Percentiles rank a stretch among this genome's conserved stretches.
Conservation (phyloP, 2,113 vertebrate species). For the Sula dactylatra region DNA sequence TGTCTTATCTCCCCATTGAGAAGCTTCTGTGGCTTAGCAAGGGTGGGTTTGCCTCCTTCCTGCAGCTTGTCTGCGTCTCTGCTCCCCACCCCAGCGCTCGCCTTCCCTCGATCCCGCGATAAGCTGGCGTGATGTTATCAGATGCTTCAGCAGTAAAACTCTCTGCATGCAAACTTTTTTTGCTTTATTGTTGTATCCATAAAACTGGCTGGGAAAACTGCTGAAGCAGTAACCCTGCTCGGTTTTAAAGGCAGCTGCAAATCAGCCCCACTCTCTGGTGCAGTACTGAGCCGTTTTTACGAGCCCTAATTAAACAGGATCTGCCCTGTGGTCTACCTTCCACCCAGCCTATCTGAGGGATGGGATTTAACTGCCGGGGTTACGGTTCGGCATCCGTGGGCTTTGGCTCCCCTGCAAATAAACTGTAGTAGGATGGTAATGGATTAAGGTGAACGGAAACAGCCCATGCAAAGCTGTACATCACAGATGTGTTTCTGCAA, state of each 20-base stretch:
- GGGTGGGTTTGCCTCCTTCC: background rate
- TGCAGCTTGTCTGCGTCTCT: background rate
- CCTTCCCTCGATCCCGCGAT: background rate
- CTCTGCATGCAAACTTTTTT: background rate
- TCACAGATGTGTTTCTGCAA: background rate
- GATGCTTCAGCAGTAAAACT: conserved; percentile 47
- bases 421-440: background rate
- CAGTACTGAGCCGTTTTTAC: conserved; percentile 22
- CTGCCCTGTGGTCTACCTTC: conserved; percentile 56
- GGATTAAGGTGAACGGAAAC: background rate
- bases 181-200: conserved; percentile 43
- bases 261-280: conserved; percentile 38
- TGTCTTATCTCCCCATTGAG: background rate
- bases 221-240: conserved; percentile 63
- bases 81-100: background rate
- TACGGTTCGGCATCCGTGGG: background rate
- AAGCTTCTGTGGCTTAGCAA: background rate
- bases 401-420: background rate
- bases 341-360: conserved; percentile 37
- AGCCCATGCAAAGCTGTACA: background rate
- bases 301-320: conserved; percentile 62
- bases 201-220: conserved; percentile 66
- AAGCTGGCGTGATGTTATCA: background rate
- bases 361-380: conserved; percentile 29
- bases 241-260: conserved; percentile 66